These are phyloP conservation scores for Masnerella sp. DNA, from an alignment of 2,888 invertebrate species.

Conservation along the genomic window DNA sequence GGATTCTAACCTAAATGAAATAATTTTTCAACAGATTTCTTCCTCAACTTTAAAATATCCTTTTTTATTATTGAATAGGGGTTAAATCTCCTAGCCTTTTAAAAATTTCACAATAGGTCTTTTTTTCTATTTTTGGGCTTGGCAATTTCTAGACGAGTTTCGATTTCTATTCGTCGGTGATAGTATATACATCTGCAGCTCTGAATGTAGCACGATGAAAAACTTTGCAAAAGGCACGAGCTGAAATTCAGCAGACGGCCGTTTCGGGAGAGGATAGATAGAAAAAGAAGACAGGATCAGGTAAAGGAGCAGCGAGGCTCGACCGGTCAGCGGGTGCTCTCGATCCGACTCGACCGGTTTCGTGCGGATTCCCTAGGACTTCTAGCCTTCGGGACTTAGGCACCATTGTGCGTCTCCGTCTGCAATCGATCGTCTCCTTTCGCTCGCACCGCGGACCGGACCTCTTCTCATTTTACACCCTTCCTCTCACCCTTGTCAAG, in stretches of 20 bases:
- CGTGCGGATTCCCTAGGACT: slow-evolving; percentile 75
- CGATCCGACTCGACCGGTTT: slow-evolving; percentile 77
- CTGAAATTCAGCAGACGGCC: not conserved
- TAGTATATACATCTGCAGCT: no score
- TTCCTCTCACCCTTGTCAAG: slow-evolving; percentile 61
- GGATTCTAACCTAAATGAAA: no score
- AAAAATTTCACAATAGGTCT: no score
- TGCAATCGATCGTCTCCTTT: slow-evolving; percentile 14
- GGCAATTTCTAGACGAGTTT: no score
- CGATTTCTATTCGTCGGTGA: no score
- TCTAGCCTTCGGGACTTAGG: slow-evolving; percentile 71
- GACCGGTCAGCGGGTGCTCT: slow-evolving; percentile 70
- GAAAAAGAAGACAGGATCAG: slow-evolving; percentile 56
- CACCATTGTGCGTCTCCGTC: slow-evolving; percentile 32
- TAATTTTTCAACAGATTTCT: no score
- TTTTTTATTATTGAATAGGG: no score
- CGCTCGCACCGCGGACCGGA: slow-evolving; percentile 58
- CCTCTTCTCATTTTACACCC: slow-evolving; percentile 55
- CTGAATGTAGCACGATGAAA: no score
- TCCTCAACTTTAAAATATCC: no score
- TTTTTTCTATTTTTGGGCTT: no score
- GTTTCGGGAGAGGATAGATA: slow-evolving; percentile 38
- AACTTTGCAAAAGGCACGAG: not conserved
- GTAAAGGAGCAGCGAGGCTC: slow-evolving; percentile 58
- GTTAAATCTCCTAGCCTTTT: no score